Percentiles rank a stretch among this genome's conserved stretches.
Conservation (phyloP, 2,888 invertebrate genomes). For the Acleris holmiana region DNA sequence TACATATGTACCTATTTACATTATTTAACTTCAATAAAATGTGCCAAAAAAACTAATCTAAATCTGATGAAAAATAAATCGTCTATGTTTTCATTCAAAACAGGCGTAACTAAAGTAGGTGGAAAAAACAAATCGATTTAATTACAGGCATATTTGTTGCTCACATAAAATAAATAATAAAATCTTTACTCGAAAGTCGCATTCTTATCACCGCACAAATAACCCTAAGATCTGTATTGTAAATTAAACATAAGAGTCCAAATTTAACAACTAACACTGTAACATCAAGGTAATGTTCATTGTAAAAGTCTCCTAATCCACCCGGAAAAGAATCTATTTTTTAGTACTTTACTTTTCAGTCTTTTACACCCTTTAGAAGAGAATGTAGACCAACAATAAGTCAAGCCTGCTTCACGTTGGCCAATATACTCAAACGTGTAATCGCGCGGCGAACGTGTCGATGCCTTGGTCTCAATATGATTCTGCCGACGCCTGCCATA, state of each 20-base stretch:
- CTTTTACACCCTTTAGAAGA: conserved; percentile 63
- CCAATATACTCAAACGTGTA: background rate
- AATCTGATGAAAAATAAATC: too few species aligned
- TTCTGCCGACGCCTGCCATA: too few species aligned
- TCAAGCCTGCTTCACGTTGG: background rate
- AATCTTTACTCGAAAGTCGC: background rate
- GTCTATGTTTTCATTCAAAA: too few species aligned
- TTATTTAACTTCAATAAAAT: too few species aligned
- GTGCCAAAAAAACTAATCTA: too few species aligned
- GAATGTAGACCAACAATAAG: conserved; percentile 18
- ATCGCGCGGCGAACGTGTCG: too few species aligned
- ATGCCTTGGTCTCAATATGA: too few species aligned
- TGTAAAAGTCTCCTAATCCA: too few species aligned
- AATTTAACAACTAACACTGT: too few species aligned
- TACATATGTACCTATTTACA: conserved; percentile 40
- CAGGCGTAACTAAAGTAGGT: background rate
- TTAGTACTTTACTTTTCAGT: conserved; percentile 59
- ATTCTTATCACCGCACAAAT: background rate
- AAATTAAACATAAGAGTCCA: too few species aligned
- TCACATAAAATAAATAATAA: background rate
- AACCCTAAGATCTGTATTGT: too few species aligned
- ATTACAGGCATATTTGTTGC: background rate
- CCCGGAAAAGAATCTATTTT: conserved; percentile 36
- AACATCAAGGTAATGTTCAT: too few species aligned
- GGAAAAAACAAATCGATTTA: background rate